Evolutionary conservation across 2,113 vertebrate genomes (phyloP).

Genomic region (Hippocampus guttulatus): DNA sequence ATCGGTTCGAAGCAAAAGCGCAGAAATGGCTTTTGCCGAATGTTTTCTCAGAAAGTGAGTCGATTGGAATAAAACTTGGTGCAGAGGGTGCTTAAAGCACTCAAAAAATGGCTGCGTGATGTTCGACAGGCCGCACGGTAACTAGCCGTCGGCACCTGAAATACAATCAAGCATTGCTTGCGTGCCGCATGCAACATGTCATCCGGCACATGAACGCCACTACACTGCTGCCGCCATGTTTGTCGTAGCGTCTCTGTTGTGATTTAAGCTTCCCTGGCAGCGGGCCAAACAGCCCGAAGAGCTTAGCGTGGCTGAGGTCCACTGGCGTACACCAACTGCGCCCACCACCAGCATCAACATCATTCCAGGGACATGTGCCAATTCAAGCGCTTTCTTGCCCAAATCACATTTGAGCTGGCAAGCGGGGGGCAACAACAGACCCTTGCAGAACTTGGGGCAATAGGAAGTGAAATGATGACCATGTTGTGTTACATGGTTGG

Average conservation of each 20-base stretch:
- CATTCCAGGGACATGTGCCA: not conserved
- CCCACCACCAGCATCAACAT: not conserved
- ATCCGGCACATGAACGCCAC: not conserved
- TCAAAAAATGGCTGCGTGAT: conserved; percentile 31
- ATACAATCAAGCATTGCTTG: conserved; percentile 45
- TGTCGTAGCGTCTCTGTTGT: not conserved
- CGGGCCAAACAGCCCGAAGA: conserved; percentile 54
- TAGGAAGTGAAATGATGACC: not conserved
- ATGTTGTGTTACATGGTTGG: too few species aligned
- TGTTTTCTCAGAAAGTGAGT: too few species aligned
- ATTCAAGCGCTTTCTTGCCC: not conserved
- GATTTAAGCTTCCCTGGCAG: conserved; percentile 56
- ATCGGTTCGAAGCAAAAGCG: too few species aligned
- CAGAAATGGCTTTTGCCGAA: too few species aligned
- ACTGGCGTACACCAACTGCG: not conserved
- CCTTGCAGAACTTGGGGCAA: not conserved
- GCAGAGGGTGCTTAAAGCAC: conserved; percentile 23
- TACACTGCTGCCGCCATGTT: not conserved
- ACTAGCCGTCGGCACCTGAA: conserved; percentile 36
- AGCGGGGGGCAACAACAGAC: not conserved
- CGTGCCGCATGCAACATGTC: not conserved
- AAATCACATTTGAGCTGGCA: not conserved
- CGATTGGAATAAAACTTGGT: conserved; percentile 20
- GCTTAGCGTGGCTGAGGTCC: conserved; percentile 46
- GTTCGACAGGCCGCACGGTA: conserved; percentile 51